Evolutionary conservation across 64 coral and sea anemone species (phyloP).

Genomic region (Pachyseris speciosa): DNA sequence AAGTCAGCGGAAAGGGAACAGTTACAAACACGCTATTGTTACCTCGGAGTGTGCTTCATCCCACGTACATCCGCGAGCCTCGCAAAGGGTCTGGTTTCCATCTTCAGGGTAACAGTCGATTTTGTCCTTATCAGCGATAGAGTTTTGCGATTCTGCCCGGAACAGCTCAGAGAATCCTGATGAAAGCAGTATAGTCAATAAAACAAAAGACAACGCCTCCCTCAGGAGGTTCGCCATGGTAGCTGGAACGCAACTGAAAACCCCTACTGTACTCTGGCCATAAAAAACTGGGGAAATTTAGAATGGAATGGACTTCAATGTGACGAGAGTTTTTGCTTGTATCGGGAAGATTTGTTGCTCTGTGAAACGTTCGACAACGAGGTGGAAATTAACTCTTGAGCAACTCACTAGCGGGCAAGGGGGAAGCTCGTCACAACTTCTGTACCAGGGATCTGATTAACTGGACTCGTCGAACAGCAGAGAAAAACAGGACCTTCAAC

Average conservation of each 20-base stretch:
- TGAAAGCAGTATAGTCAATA: neutral
- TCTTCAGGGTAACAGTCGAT: slow-evolving; percentile 71
- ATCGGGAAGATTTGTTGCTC: no score
- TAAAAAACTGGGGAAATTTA: neutral
- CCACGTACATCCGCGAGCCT: slow-evolving; percentile 80
- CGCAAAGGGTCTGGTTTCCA: slow-evolving; percentile 53
- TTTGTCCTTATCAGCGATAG: neutral
- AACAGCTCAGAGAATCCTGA: neutral
- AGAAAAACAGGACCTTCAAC: no score
- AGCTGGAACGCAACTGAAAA: neutral
- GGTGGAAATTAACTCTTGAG: no score
- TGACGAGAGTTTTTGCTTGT: neutral
- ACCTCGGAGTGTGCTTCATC: slow-evolving; percentile 31
- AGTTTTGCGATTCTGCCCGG: neutral
- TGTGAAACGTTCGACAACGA: no score
- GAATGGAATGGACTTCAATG: neutral
- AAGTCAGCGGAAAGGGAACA: no score
- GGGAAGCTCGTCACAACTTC: no score
- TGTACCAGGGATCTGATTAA: no score
- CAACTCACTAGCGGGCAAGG: no score
- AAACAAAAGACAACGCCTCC: neutral
- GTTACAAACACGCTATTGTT: neutral
- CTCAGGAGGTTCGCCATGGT: neutral
- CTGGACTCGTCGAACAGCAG: no score
- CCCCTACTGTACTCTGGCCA: no score